A percentile compares a stretch with the other conserved stretches of the same genome.
These are phyloP conservation scores for Drosophila ogumai DNA, from an alignment of 1,140 invertebrate species.

Conservation along the genomic window DNA sequence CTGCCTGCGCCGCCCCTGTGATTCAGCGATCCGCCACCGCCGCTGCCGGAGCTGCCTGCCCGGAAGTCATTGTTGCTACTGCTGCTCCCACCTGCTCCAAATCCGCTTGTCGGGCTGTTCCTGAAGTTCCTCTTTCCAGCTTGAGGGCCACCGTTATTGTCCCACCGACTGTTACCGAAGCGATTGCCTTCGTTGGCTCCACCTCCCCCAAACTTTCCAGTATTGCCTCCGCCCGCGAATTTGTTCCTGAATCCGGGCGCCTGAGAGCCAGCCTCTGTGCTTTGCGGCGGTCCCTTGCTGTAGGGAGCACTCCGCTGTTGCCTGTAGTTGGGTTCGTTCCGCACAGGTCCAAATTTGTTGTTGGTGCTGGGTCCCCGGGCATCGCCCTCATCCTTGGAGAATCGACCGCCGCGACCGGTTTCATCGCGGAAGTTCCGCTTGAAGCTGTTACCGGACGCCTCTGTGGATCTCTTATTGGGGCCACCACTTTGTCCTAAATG, in stretches of 20 bases:
- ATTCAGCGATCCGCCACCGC: conserved; percentile 22
- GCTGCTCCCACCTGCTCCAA: conserved; percentile 38
- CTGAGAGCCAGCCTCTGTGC: conserved; percentile 26
- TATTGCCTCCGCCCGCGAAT: conserved; percentile 36
- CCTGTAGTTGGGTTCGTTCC: conserved; percentile 57
- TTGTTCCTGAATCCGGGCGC: conserved; percentile 52
- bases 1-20: conserved; percentile 22
- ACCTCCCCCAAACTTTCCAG: conserved; percentile 38
- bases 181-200: conserved; percentile 37
- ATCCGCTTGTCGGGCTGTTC: conserved; percentile 47
- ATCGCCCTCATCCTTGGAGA: conserved; percentile 30
- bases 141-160: conserved; percentile 29
- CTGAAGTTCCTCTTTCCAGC: conserved; percentile 38
- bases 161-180: conserved; percentile 49
- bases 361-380: conserved; percentile 45
- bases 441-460: conserved; percentile 32
- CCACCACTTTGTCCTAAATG: conserved; percentile 34
- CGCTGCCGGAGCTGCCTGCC: conserved; percentile 26
- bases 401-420: conserved; percentile 7
- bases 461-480: conserved; percentile 23
- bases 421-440: conserved; percentile 54
- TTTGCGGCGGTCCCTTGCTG: conserved; percentile 62
- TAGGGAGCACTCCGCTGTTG: conserved; percentile 77
- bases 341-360: conserved; percentile 67
- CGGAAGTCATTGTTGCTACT: conserved; percentile 57